Base-by-base conservation (phyloP, 2,113 vertebrate genomes). In the Neoarius graeffei region DNA sequence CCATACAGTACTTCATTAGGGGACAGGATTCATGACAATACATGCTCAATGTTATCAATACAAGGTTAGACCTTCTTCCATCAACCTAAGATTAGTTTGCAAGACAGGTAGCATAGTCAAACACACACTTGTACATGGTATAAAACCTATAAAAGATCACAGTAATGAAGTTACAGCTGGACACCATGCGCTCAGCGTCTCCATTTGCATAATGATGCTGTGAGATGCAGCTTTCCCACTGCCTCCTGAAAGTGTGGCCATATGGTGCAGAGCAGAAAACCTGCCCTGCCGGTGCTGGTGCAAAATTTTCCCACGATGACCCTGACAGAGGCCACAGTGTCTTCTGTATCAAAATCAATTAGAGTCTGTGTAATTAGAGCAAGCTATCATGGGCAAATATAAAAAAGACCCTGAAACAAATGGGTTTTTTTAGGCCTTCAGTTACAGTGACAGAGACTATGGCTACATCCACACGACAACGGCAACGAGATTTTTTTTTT, bases 201-300 rank as follows among this genome's bases (percentile, higher is more conserved):
- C 56, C 56, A 57, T 57, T 57, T 57, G 56, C 9, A 7, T 42
- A 71, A 35, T 71, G 27, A 54, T 84, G 92, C 87, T 67, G 81
- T 86, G 13, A 66, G 91, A 60, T 88, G 87, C 85, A 86, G 83
- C 30, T 85, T 83, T 88, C 88, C 85, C 60, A 91, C 67, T 89
- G 85, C 42, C 85, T 9, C 82, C 77, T 92, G 89, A 94, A 90
- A 92, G 86, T 86, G 82, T 82, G 86, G 90, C 88, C 93, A 94
- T 94, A 94, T 95, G 95, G 91, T 74, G 88, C 86, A 80, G 90
- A 92, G 82, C 80, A 82, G 57, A 62, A 25, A 25, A 88, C 81
- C 54, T 62, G 80, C 35, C 85, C 81, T 86, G 57, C 77, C 74
- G 87, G 19, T 74, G 87, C 71, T 81, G 25, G 66, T 76, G 69